These are phyloP conservation scores for Todiramphus chloris DNA, from an alignment of 2,113 vertebrate genomes.

Conservation along the genomic window DNA sequence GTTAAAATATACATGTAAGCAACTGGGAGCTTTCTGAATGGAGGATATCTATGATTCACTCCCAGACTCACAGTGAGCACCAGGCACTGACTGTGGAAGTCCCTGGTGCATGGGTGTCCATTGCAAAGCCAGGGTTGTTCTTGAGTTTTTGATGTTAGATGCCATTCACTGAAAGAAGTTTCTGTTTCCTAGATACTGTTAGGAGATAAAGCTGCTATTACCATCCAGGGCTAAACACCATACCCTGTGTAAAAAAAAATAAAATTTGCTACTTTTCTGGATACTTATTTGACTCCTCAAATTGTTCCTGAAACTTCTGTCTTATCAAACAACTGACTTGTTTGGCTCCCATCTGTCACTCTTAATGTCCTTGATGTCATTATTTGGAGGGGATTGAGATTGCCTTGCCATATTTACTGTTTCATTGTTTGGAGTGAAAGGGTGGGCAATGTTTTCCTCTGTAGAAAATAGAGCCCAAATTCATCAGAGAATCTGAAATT, in stretches of 20 bases:
- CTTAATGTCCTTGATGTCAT: not conserved
- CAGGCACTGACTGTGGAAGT: not conserved
- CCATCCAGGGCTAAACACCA: not conserved
- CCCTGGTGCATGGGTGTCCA: not conserved
- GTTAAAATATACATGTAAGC: not conserved
- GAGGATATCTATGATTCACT: not conserved
- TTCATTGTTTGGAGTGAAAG: accelerated
- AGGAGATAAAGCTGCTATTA: not conserved
- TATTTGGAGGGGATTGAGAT: not conserved
- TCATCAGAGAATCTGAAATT: not conserved
- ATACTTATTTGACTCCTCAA: not conserved
- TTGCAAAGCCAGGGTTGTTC: not conserved
- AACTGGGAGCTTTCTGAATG: not conserved
- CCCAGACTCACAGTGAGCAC: not conserved
- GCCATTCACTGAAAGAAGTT: not conserved
- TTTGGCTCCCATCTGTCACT: not conserved
- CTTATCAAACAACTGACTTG: not conserved
- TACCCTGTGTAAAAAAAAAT: not conserved
- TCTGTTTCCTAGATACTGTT: not conserved
- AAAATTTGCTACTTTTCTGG: not conserved
- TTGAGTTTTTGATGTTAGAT: not conserved
- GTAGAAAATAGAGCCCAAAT: not conserved
- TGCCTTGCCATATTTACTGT: not conserved
- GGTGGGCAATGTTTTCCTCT: not conserved
- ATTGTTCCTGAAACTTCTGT: not conserved